Conservation (phyloP, 2,113 vertebrate genomes). For the Cyanoliseus patagonus region DNA sequence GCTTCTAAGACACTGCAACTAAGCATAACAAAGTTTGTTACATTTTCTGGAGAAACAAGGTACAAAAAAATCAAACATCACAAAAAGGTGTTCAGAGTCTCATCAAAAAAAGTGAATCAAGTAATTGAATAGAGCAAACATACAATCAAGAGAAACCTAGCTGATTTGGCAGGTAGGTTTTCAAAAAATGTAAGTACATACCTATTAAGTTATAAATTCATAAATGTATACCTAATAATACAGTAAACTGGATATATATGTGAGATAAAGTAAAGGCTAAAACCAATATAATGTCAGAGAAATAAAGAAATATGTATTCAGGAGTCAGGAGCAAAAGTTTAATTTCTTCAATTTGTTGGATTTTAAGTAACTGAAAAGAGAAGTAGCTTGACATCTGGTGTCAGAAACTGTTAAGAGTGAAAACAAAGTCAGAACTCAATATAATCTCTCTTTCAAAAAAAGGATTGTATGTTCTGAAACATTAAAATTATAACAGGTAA, state of each 20-base stretch:
- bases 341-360: neutral
- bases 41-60: neutral
- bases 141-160: neutral
- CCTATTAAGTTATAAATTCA: neutral
- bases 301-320: neutral
- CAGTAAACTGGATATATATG: neutral
- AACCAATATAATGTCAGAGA: neutral
- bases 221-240: no score
- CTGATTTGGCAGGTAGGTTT: neutral
- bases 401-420: neutral
- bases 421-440: neutral
- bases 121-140: neutral
- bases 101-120: neutral
- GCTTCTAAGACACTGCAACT: neutral
- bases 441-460: neutral
- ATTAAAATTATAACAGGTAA: conserved; percentile 15
- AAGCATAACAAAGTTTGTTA: neutral
- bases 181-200: neutral
- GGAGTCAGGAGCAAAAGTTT: neutral
- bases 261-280: neutral
- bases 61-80: neutral
- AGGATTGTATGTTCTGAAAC: neutral
- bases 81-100: neutral
- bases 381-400: neutral
- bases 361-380: neutral